These are phyloP conservation scores for Struthio camelus DNA, from an alignment of 2,113 vertebrate genomes.

Conservation along the genomic window DNA sequence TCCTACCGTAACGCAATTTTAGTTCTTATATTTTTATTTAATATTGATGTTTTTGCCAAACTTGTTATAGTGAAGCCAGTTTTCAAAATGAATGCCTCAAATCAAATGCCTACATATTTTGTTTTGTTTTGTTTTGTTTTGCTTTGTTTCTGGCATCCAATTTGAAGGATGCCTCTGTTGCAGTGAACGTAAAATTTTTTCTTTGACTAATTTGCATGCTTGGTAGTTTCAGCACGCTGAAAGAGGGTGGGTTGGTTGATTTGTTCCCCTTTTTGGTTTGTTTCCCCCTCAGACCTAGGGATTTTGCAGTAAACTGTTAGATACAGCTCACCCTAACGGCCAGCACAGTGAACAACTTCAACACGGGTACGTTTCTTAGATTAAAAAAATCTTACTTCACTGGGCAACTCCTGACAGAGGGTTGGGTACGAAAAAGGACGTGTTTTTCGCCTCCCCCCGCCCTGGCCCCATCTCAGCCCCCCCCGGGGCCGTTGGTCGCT, in stretches of 20 bases:
- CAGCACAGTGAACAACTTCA: neutral
- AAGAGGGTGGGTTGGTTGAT: neutral
- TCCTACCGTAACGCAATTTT: neutral
- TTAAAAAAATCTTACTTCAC: neutral
- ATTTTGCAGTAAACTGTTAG: slow-evolving; percentile 9
- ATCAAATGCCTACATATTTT: neutral
- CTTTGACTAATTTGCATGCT: neutral
- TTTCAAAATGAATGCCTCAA: neutral
- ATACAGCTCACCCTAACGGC: neutral
- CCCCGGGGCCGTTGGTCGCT: too few relatives aligned
- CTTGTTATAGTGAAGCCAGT: neutral
- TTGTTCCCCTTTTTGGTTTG: neutral
- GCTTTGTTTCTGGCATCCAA: neutral
- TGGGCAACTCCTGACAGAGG: neutral
- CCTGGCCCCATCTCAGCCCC: too few relatives aligned
- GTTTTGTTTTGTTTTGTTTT: neutral
- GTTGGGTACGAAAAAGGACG: neutral
- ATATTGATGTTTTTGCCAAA: neutral
- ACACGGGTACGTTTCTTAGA: neutral
- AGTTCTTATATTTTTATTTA: neutral
- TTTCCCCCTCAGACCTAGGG: neutral
- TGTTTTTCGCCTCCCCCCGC: too few relatives aligned
- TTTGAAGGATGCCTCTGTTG: neutral
- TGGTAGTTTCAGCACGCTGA: neutral
- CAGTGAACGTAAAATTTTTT: neutral